Evolutionary conservation across 2,113 vertebrate genomes (phyloP).

Genomic region (Oreochromis niloticus): DNA sequence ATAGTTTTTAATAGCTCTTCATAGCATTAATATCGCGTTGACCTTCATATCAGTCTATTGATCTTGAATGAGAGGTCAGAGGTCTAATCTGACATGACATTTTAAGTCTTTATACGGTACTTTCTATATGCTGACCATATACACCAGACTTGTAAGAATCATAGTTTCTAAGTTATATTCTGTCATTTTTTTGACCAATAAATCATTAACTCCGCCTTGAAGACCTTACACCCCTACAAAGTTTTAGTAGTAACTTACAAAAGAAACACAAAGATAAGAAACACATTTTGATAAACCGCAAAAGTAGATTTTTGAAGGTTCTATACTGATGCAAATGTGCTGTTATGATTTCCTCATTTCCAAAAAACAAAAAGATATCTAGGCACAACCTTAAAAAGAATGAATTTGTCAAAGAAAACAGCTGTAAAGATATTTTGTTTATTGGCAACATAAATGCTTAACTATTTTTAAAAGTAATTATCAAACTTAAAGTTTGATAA

Average conservation of each 20-base stretch:
- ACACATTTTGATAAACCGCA: background rate
- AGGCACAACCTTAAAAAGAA: background rate
- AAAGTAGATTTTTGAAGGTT: background rate
- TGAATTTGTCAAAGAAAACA: background rate
- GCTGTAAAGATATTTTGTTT: background rate
- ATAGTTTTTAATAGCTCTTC: too few species aligned
- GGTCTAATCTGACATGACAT: background rate
- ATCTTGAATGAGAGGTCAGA: background rate
- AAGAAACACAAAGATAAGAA: background rate
- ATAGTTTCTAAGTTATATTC: background rate
- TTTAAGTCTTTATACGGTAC: background rate
- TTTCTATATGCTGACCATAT: background rate
- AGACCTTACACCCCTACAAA: background rate
- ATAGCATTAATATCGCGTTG: background rate
- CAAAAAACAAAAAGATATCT: background rate
- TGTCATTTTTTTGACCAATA: background rate
- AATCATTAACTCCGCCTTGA: background rate
- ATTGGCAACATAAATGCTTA: background rate
- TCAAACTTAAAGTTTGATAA: background rate
- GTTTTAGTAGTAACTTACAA: background rate
- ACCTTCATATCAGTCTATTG: background rate
- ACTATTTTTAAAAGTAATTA: background rate
- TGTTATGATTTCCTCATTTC: background rate
- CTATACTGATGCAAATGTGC: background rate
- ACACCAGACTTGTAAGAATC: background rate